A percentile compares a stretch with the other conserved stretches of the same genome.
Conservation (phyloP, 1,140 invertebrate genomes). For the Brachionus plicatilis region DNA sequence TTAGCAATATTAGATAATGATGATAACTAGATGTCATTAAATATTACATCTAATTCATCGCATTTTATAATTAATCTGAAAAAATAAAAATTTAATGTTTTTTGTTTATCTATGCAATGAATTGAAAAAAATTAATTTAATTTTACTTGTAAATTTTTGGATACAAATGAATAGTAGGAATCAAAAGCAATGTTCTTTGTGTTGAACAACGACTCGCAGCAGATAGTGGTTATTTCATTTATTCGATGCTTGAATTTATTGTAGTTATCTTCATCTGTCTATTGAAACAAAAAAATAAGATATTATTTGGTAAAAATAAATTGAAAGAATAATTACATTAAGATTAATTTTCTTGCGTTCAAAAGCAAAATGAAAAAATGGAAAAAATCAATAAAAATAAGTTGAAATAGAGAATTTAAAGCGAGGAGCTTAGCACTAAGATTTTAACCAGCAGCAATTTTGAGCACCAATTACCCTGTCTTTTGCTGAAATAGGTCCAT, state of each 20-base stretch:
- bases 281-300: not conserved
- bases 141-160: not conserved
- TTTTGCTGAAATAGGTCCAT: not conserved
- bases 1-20: not conserved
- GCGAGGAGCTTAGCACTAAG: not conserved
- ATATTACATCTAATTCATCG: not conserved
- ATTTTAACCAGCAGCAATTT: not conserved
- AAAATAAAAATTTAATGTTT: not conserved
- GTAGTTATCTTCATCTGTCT: conserved; percentile 25
- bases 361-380: conserved; percentile 3
- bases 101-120: not conserved
- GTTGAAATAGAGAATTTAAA: not conserved
- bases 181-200: not conserved
- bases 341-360: conserved; percentile 7
- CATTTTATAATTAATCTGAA: not conserved
- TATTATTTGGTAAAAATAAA: not conserved
- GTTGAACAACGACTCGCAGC: not conserved
- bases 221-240: not conserved
- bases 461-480: not conserved
- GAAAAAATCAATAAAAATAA: conserved; percentile 35
- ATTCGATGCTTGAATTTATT: not conserved
- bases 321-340: conserved; percentile 27
- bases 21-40: not conserved
- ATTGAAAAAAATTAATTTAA: not conserved
- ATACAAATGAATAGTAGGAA: not conserved